Percentiles rank a stretch among this genome's conserved stretches.
Conservation (phyloP, 2,113 vertebrate species). For the Carassius carassius region DNA sequence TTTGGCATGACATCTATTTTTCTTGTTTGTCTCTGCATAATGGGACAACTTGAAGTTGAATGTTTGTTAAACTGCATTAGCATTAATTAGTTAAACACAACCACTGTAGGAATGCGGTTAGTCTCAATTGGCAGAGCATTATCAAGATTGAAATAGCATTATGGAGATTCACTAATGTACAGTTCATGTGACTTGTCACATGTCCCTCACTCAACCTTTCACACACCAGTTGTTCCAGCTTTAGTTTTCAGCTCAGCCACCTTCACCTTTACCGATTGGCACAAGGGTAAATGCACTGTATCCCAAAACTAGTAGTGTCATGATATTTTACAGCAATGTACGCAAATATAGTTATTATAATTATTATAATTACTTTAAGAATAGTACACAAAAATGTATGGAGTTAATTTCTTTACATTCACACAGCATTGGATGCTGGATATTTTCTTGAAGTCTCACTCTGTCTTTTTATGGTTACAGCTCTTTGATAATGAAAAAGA, state of each 20-base stretch:
- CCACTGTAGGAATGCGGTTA: background rate
- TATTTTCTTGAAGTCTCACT: background rate
- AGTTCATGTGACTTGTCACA: background rate
- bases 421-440: background rate
- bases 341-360: background rate
- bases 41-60: background rate
- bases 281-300: conserved; percentile 43
- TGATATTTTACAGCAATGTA: background rate
- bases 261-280: conserved; percentile 70
- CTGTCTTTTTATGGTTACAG: background rate
- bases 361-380: background rate
- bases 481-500: background rate
- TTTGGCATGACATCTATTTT: background rate
- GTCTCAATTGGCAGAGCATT: background rate
- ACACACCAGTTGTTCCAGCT: conserved; percentile 81
- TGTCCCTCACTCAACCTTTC: conserved; percentile 29
- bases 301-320: background rate
- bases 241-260: conserved; percentile 73
- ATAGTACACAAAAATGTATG: background rate
- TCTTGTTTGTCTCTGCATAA: background rate
- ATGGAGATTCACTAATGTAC: background rate
- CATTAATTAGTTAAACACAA: background rate
- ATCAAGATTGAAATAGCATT: background rate
- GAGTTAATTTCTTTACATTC: background rate
- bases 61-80: background rate